phyloP scores from a whole-genome alignment of 1,140 invertebrate species.

The Thrips palmi region DNA sequence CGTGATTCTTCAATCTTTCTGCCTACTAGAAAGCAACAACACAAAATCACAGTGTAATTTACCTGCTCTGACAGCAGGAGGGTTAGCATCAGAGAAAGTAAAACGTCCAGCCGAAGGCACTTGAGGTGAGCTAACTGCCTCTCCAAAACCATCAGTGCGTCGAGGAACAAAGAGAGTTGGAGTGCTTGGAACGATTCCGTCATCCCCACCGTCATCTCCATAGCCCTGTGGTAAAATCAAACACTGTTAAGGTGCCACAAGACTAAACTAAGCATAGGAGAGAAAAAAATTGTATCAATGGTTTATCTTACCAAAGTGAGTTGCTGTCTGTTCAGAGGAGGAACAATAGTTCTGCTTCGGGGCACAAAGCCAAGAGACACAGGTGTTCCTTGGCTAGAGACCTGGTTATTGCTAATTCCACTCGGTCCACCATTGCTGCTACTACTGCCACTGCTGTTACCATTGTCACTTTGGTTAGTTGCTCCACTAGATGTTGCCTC shows the following conservation, averaged over 20 bases:
- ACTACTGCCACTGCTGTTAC: too few relatives aligned
- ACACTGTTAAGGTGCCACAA: background rate
- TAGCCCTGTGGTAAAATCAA: constrained; percentile 15
- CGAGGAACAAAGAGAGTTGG: constrained; percentile 69
- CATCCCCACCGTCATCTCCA: constrained; percentile 62
- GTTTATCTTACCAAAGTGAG: constrained; percentile 22
- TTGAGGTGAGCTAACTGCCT: constrained; percentile 78
- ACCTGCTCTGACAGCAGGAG: constrained; percentile 20
- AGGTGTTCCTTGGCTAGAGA: too few relatives aligned
- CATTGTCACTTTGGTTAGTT: too few relatives aligned
- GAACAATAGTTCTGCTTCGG: constrained; percentile 8
- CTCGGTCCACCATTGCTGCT: too few relatives aligned
- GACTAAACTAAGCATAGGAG: constrained; percentile 1
- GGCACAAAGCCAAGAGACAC: background rate
- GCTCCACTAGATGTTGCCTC: constrained; percentile 36
- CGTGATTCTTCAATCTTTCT: background rate
- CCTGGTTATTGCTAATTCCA: too few relatives aligned
- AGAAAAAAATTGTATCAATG: constrained; percentile 3
- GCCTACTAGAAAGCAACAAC: constrained; percentile 21
- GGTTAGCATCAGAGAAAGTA: constrained; percentile 43
- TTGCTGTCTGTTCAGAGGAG: constrained; percentile 19
- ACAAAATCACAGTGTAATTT: constrained; percentile 15
- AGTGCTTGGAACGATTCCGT: constrained; percentile 78
- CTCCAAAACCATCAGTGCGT: constrained; percentile 73
- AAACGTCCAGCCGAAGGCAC: constrained; percentile 46